Percentiles rank a stretch among this genome's conserved stretches.
These are phyloP conservation scores for Acridotheres tristis DNA, from an alignment of 2,797 vertebrate species.

Conservation along the genomic window DNA sequence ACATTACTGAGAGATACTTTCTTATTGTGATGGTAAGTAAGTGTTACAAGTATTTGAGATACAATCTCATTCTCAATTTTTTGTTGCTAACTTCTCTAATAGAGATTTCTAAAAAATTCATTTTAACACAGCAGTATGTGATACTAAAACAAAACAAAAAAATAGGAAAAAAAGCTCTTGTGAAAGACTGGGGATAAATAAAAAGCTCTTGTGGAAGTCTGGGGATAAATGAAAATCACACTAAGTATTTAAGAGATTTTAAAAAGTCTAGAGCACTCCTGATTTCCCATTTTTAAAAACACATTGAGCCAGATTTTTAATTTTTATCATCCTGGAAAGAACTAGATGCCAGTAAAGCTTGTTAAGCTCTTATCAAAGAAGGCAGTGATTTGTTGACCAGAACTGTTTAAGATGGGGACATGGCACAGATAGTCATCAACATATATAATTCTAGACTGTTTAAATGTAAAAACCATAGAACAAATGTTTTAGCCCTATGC, in stretches of 20 bases:
- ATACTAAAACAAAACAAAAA: neutral
- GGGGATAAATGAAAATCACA: constrained; percentile 32
- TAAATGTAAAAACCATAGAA: neutral
- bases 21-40: neutral
- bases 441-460: neutral
- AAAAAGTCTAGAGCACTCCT: neutral
- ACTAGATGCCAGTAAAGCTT: neutral
- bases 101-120: neutral
- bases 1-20: neutral
- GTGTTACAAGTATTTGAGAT: neutral
- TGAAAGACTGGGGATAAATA: neutral
- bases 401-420: neutral
- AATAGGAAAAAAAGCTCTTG: neutral
- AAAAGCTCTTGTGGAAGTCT: neutral
- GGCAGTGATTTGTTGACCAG: neutral
- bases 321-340: neutral
- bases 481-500: neutral
- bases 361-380: neutral
- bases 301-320: neutral
- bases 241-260: neutral
- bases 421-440: neutral
- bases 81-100: neutral
- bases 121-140: neutral
- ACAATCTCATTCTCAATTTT: neutral
- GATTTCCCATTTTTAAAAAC: neutral